Evolutionary conservation across 1,140 invertebrate species (phyloP), one percentile per base, ranked within the genome.

Genomic region (Cherax destructor): DNA sequence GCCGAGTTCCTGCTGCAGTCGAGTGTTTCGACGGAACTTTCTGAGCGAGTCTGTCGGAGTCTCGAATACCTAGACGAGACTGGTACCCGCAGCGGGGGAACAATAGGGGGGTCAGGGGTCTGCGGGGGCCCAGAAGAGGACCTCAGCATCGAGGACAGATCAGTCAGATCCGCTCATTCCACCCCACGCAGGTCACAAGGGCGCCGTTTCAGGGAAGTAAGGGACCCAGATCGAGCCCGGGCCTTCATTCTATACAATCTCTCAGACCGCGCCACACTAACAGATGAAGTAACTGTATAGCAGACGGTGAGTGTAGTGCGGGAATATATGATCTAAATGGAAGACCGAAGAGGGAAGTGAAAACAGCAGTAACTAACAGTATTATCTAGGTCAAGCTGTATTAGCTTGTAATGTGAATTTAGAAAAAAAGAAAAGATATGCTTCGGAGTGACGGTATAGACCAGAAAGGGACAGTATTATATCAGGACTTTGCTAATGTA

Each of bases 251-350:
- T 88, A 9, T 74, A 86, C 24, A 92, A 65, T 72, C 59, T 91
- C 7, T 85, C 83, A n/a, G 91, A 92, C 78, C 47, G 91, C 9
- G 86, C 91, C 5, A 88, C 87, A 11, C 80, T 92, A 6, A 92
- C 91, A 21, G 91, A 92, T 30, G 91, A 88, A 47, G 91, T 92
- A 2, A 92, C 91, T 0, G 91, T 92, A 59, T 92, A 86, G 88
- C 52, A 9, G 9, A 56, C 9, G 9, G 52, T 56, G 9, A 13
- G 52, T 56, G 52, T 56, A 13, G 52, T 56, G 52, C 52, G 52
- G 52, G 9, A 10, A 56, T 9, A 10, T 56, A 56, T 56, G 52
- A 56, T 9, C 5, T 56, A 56, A 56, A 56, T 56, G 13, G 13
- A 4, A 56, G 52, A 10, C 30, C 30, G 30, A 41, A 13, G 9